Evolutionary conservation across 1,140 invertebrate species (phyloP).

Genomic region (Ostrea edulis): DNA sequence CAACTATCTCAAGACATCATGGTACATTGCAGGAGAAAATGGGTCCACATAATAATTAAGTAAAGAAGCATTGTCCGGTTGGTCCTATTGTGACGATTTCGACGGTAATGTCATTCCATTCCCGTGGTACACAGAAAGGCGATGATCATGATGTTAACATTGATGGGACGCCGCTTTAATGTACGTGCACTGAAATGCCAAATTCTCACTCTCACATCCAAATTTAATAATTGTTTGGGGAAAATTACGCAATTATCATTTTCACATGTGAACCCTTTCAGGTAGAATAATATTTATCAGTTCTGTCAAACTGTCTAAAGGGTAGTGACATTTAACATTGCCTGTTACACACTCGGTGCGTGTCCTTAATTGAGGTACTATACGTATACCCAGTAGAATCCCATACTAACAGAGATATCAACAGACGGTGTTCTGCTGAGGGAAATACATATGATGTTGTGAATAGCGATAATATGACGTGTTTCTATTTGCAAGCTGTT

Average conservation of each 20-base stretch:
- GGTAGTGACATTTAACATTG: background rate
- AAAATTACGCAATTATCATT: conserved; percentile 10
- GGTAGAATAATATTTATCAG: background rate
- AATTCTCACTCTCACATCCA: background rate
- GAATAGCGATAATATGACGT: too few species aligned
- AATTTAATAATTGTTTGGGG: background rate
- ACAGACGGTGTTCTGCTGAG: too few species aligned
- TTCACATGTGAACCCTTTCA: background rate
- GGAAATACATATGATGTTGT: too few species aligned
- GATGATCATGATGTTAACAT: background rate
- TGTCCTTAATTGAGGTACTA: background rate
- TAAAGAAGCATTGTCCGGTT: too few species aligned
- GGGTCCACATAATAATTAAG: too few species aligned
- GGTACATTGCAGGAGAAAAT: too few species aligned
- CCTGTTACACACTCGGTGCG: background rate
- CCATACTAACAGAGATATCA: background rate
- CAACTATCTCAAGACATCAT: too few species aligned
- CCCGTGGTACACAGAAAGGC: background rate
- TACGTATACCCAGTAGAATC: background rate
- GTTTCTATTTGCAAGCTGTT: too few species aligned
- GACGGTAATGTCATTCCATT: background rate
- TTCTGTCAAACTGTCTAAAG: background rate
- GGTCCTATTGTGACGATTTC: too few species aligned
- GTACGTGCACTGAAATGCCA: background rate
- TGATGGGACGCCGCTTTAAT: background rate